Evolutionary conservation across 1,140 invertebrate genomes (phyloP).

Genomic region (Conus betulinus): DNA sequence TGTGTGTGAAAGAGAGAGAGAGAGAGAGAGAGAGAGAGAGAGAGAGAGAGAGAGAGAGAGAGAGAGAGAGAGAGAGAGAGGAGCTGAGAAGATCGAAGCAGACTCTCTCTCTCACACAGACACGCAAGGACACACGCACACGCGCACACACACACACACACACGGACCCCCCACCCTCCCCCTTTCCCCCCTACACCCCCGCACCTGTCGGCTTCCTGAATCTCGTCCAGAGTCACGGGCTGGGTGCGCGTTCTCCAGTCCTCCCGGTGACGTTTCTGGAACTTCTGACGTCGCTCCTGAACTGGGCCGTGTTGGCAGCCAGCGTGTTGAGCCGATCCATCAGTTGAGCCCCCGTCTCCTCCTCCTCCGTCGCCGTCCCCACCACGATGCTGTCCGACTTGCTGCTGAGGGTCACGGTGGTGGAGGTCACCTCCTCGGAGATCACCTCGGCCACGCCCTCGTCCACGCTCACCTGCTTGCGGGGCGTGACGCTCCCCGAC

Average conservation of each 20-base stretch:
- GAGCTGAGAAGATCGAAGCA: too few relatives aligned
- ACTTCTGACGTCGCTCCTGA: constrained; percentile 45
- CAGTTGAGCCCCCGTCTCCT: constrained; percentile 51
- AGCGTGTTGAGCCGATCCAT: constrained; percentile 58
- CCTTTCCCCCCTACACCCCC: background rate
- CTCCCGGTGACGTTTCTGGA: constrained; percentile 51
- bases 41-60: too few relatives aligned
- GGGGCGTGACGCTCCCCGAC: constrained; percentile 42
- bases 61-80: too few relatives aligned
- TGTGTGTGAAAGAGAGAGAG: too few relatives aligned
- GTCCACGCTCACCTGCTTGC: constrained; percentile 23
- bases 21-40: too few relatives aligned
- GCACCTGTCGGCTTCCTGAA: constrained; percentile 64
- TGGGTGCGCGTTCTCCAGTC: constrained; percentile 64
- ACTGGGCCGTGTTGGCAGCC: constrained; percentile 39
- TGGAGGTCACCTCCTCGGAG: background rate
- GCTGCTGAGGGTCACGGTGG: background rate
- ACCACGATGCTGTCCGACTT: background rate
- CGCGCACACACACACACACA: too few relatives aligned
- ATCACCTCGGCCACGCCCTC: constrained; percentile 22
- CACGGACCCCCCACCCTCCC: background rate
- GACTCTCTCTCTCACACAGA: too few relatives aligned
- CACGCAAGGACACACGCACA: too few relatives aligned
- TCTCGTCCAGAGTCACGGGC: constrained; percentile 64
- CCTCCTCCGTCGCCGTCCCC: background rate